A percentile compares a stretch with the other conserved stretches of the same genome.
Conservation (phyloP, 1,140 invertebrate species). For the Drosophila watanabei region DNA sequence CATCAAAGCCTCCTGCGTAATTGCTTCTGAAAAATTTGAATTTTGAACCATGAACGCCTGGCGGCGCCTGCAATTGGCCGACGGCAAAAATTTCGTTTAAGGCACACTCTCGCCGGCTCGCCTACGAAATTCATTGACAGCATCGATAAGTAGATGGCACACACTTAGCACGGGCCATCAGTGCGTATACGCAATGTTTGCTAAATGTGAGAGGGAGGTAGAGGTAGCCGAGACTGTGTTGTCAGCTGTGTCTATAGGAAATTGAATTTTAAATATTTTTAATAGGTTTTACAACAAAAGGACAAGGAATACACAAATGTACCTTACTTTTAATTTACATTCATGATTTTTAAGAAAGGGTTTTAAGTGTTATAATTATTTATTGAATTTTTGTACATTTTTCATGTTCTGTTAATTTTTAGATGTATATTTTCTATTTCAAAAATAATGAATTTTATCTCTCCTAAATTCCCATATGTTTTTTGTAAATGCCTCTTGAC, state of each 20-base stretch:
- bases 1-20: constrained; percentile 68
- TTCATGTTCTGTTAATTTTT: too few species aligned
- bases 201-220: background rate
- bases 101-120: background rate
- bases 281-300: background rate
- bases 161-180: constrained; percentile 16
- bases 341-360: background rate
- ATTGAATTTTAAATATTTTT: background rate
- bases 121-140: constrained; percentile 49
- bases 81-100: constrained; percentile 43
- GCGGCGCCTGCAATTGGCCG: constrained; percentile 24
- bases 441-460: too few species aligned
- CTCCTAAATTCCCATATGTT: too few species aligned
- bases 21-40: constrained; percentile 67
- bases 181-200: constrained; percentile 52
- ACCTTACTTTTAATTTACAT: background rate
- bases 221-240: background rate
- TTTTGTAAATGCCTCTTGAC: too few species aligned
- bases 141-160: constrained; percentile 44
- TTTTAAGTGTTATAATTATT: background rate
- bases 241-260: background rate
- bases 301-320: too few species aligned
- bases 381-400: too few species aligned
- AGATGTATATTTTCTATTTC: too few species aligned
- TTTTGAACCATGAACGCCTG: constrained; percentile 31